These are phyloP conservation scores for Meiosimyza decipiens DNA, from an alignment of 2,888 invertebrate genomes.

Conservation along the genomic window DNA sequence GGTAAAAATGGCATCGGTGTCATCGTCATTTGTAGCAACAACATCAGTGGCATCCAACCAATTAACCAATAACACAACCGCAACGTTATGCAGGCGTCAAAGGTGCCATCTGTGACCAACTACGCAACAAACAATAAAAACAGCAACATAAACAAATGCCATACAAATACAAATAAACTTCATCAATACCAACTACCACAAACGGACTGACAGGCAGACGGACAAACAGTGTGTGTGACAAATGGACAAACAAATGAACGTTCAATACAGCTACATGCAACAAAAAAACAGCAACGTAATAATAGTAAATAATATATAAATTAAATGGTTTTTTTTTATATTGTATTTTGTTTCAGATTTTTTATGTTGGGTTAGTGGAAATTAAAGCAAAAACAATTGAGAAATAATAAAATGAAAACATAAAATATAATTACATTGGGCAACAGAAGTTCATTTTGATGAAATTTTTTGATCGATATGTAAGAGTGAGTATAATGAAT, in stretches of 20 bases:
- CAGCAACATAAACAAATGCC: not conserved
- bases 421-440: slow-evolving; percentile 25
- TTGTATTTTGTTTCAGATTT: not conserved
- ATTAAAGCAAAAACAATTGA: slow-evolving; percentile 29
- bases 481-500: too few relatives aligned
- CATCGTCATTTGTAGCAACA: slow-evolving; percentile 42
- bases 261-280: not conserved
- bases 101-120: slow-evolving; percentile 57
- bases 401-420: slow-evolving; percentile 33
- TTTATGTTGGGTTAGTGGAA: slow-evolving; percentile 28
- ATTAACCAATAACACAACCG: slow-evolving; percentile 16
- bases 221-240: slow-evolving; percentile 17
- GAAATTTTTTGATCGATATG: too few relatives aligned
- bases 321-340: slow-evolving; percentile 16
- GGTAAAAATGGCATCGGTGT: not conserved
- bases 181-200: not conserved
- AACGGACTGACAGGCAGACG: slow-evolving; percentile 3
- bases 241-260: not conserved
- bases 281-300: slow-evolving; percentile 35
- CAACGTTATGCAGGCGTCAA: slow-evolving; percentile 19
- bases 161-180: not conserved
- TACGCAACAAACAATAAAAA: slow-evolving; percentile 5
- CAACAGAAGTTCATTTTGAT: slow-evolving; percentile 10
- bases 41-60: slow-evolving; percentile 30
- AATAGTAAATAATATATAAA: slow-evolving; percentile 41